Evolutionary conservation across 2,888 invertebrate genomes (phyloP), one percentile per base, ranked within the genome.

Genomic region (Spisula subtruncata): DNA sequence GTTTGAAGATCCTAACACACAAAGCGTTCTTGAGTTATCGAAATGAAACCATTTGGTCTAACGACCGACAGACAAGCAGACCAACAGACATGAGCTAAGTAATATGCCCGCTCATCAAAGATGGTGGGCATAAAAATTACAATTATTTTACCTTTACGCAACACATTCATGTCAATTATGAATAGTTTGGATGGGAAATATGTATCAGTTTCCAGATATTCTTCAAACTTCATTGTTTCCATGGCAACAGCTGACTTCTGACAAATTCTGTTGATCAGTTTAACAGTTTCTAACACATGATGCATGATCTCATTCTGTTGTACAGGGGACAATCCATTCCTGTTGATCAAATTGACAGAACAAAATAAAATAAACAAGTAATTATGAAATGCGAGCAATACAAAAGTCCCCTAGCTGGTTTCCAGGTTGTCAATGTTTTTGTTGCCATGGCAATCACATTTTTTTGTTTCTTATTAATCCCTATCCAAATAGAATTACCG

Each of bases 231-330:
- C 41, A 81, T 89, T 16, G 87, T 85, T 90, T 92, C 90, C 91
- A 91, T 84, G 83, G 83, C 46, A 80, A 82, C 89, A 0, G 90
- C 88, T 83, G 94, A 94, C 79, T 95, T 95, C 92, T 96, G 96
- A 41, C 95, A 88, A 48, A 96, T 92, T 75, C 94, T 91, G 87
- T 94, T 95, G 87, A 94, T 86, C 25, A 94, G 89, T 88, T 96
- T 95, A 35, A 94, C 90, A 32, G 94, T 93, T 35, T 94, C 94
- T 41, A 95, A 91, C 86, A 95, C 95, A 80, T 94, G 93, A 79
- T 95, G 94, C 96, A 96, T 96, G 14, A 93, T 81, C 83, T 94
- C 93, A 92, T 95, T 96, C 54, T 93, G 92, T 60, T 93, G 91
- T 1, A 95, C 94, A 29, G 95, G 95, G 5, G 96, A 94, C 46